Evolutionary conservation across 2,888 invertebrate genomes (phyloP), one percentile per base, ranked within the genome.

Genomic region (Acrocera orbiculus): DNA sequence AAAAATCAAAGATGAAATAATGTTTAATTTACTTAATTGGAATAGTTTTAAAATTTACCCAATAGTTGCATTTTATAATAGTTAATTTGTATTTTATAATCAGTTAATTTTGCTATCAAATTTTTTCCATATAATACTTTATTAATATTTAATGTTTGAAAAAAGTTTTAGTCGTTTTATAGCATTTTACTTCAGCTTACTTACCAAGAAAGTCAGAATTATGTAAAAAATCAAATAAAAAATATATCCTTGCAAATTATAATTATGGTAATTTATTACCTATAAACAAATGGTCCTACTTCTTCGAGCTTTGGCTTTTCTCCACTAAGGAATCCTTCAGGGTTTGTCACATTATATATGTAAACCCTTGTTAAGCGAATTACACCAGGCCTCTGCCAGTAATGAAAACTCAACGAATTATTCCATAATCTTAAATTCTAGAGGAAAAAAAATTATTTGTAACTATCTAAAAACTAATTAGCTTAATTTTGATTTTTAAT

Each of bases 361-460:
- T 83, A 86, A 13, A 86, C 79, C 63, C 81, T 83, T 42, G 85
- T 85, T 37, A 85, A 62, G 38, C 85, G 64, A 42, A 77, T 69
- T 9, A 86, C 83, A 0, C 85, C 85, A 0, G 85, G 85, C 47
- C 77, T 75, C 51, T 85, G 83, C 85, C 85, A 85, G 55, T 85
- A 86, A 47, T 82, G 81, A 62, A 80, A 86, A 54, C 82, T 80
- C 26, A 86, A 52, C 0, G 83, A 82, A 9, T 82, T 81, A 51
- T 86, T 86, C 73, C 79, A 76, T 40, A 86, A 63, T 53, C 74
- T 73, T 44, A 85, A 63, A 65, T 85, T 82, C 85, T 85, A 63
- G n/a, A 57, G 53, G 34, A 43, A 46, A 2, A 20, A 31, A 19
- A 23, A n/a, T n/a, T n/a, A n/a, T n/a, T n/a, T n/a, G n/a, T n/a